phyloP scores from a whole-genome alignment of 1,140 invertebrate genomes.

The Papilio aristodemus region DNA sequence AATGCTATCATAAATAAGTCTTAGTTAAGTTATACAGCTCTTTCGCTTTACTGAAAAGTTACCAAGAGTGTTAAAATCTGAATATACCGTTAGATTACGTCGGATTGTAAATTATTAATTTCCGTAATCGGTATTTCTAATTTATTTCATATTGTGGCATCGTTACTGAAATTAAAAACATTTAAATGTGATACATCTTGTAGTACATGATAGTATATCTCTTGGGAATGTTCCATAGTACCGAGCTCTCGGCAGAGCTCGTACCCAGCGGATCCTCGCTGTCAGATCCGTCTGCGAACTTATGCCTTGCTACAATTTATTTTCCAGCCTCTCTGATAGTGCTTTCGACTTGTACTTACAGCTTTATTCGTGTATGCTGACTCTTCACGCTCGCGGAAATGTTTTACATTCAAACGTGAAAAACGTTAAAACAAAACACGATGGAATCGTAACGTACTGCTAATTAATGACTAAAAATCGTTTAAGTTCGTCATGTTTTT shows the following conservation, averaged over 20 bases:
- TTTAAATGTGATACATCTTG: conserved; percentile 17
- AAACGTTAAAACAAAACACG: conserved; percentile 12
- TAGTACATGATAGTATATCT: conserved; percentile 21
- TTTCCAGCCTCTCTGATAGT: conserved; percentile 35
- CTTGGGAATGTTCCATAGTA: conserved; percentile 11
- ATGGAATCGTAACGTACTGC: background rate
- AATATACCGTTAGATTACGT: too few species aligned
- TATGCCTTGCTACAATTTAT: conserved; percentile 43
- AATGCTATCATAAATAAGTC: too few species aligned
- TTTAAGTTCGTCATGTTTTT: too few species aligned
- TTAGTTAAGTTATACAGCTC: too few species aligned
- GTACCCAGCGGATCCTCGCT: conserved; percentile 32
- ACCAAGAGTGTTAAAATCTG: too few species aligned
- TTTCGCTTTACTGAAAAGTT: too few species aligned
- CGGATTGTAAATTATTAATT: too few species aligned
- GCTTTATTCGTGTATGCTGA: conserved; percentile 9
- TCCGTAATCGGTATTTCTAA: background rate
- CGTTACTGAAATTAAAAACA: conserved; percentile 18
- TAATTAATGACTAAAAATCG: too few species aligned
- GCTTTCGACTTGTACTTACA: conserved; percentile 29
- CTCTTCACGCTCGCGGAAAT: conserved; percentile 43
- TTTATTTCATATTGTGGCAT: conserved; percentile 4
- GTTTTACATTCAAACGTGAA: background rate
- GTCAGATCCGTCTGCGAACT: conserved; percentile 43
- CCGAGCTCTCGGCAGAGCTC: conserved; percentile 1